A percentile compares a stretch with the other conserved stretches of the same genome.
Conservation (phyloP, 2,888 invertebrate species). For the Epistrophella euchroma region DNA sequence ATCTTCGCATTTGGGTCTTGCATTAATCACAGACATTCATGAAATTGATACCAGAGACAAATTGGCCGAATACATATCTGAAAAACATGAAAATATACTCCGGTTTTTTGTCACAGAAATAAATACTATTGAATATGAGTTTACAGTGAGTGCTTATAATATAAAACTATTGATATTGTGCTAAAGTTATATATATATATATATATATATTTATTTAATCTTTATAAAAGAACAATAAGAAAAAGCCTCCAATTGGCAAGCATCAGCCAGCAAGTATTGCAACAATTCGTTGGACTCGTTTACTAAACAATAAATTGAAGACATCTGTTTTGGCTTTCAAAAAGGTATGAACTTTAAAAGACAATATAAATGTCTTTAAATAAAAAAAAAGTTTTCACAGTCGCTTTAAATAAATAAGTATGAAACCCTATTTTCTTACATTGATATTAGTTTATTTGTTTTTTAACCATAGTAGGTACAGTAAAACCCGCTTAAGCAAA, state of each 20-base stretch:
- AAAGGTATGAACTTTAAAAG: conserved; percentile 84
- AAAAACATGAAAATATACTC: conserved; percentile 93
- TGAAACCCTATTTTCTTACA: too few species aligned
- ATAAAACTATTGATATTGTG: neutral
- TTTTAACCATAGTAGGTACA: too few species aligned
- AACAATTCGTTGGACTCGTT: conserved; percentile 93
- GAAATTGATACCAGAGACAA: conserved; percentile 90
- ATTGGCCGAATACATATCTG: conserved; percentile 89
- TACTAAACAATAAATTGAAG: conserved; percentile 91
- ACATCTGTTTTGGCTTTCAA: conserved; percentile 92
- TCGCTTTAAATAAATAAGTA: too few species aligned
- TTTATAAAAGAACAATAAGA: conserved; percentile 78
- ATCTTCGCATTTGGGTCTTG: conserved; percentile 92
- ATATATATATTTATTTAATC: neutral
- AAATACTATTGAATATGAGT: conserved; percentile 88
- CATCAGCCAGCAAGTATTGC: conserved; percentile 93
- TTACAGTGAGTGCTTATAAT: conserved; percentile 85
- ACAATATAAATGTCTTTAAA: too few species aligned
- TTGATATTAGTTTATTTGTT: too few species aligned
- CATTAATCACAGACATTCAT: conserved; percentile 91
- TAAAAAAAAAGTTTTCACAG: too few species aligned
- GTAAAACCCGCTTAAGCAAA: too few species aligned
- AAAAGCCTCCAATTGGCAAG: conserved; percentile 85
- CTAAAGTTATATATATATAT: too few species aligned
- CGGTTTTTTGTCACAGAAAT: conserved; percentile 94